Conservation (phyloP, 2,113 vertebrate species). For the Irena cyanogastra region DNA sequence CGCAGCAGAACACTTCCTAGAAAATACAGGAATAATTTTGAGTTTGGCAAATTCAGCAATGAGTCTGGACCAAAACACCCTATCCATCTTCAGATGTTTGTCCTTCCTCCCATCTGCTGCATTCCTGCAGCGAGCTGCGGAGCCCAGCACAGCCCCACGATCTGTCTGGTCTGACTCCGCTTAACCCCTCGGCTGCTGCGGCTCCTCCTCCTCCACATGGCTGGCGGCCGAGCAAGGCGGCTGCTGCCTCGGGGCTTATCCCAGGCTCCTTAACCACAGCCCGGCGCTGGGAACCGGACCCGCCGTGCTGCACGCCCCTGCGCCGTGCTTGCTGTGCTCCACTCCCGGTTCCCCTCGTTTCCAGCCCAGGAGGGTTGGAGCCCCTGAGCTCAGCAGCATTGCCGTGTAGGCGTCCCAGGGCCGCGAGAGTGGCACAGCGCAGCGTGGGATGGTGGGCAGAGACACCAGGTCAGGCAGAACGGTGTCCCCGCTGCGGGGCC, state of each 20-base stretch:
- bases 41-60: not conserved
- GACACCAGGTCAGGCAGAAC: fast-evolving
- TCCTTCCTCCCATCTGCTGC: conserved; percentile 10
- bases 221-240: fast-evolving
- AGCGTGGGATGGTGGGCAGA: not conserved
- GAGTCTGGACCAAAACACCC: not conserved
- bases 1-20: not conserved
- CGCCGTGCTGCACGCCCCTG: fast-evolving
- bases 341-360: fast-evolving
- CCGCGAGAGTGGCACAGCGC: fast-evolving
- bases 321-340: fast-evolving
- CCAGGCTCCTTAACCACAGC: not conserved
- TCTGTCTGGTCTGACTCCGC: not conserved
- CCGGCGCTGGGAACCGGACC: fast-evolving
- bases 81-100: conserved; percentile 11
- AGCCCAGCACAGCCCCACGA: not conserved
- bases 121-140: not conserved
- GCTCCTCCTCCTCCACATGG: not conserved
- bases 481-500: fast-evolving
- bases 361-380: not conserved
- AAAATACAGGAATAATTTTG: not conserved
- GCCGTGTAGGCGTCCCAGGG: not conserved
- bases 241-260: not conserved
- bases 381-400: fast-evolving
- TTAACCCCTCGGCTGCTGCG: not conserved